Evolutionary conservation across 2,113 vertebrate genomes (phyloP).

Genomic region (Clarias gariepinus): DNA sequence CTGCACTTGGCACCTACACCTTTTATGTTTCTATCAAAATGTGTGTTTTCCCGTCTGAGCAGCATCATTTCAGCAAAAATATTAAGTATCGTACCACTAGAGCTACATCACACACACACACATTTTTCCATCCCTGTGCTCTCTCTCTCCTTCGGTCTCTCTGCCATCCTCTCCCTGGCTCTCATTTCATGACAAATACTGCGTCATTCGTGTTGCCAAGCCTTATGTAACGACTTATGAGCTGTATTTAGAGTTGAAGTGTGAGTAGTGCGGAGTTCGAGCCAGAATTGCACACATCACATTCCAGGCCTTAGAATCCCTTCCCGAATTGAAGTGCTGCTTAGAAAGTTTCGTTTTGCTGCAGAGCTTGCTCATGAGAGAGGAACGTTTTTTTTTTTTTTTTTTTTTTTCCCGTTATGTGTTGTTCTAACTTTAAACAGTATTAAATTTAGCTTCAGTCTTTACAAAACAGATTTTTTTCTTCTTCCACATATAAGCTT

Average conservation of each 20-base stretch:
- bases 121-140: not conserved
- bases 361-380: not conserved
- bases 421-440: not conserved
- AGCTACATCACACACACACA: too few relatives aligned
- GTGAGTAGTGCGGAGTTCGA: constrained; percentile 2
- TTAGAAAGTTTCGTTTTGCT: not conserved
- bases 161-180: not conserved
- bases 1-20: not conserved
- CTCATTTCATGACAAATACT: constrained; percentile 16
- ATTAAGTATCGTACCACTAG: not conserved
- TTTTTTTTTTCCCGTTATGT: not conserved
- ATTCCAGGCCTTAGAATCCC: not conserved
- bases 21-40: not conserved
- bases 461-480: not conserved
- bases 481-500: not conserved
- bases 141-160: not conserved
- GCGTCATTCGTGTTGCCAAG: constrained; percentile 20
- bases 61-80: not conserved
- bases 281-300: constrained; percentile 1
- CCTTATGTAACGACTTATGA: constrained; percentile 19
- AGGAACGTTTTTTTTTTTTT: not conserved
- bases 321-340: not conserved
- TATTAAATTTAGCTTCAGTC: not conserved
- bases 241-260: constrained; percentile 22
- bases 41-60: not conserved